phyloP scores from a whole-genome alignment of 2,888 invertebrate species.

The Diarsia brunnea region DNA sequence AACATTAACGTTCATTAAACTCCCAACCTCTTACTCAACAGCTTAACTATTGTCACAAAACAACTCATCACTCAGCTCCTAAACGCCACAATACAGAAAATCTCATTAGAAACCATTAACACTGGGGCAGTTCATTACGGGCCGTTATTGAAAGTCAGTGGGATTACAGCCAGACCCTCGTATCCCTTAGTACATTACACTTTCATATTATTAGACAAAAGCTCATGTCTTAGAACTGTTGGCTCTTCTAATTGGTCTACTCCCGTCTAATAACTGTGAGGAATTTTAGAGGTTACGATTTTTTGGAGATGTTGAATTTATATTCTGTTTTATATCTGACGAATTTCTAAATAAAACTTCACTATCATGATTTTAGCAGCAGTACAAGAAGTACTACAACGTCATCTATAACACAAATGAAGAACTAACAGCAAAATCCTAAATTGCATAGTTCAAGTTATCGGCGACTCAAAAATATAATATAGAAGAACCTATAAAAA shows the following conservation, averaged over 20 bases:
- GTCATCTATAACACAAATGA: too few species aligned
- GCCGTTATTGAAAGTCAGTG: slow-evolving; percentile 49
- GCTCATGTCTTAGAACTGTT: slow-evolving; percentile 62
- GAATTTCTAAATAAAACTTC: not conserved
- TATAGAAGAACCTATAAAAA: too few species aligned
- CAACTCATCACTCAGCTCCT: not conserved
- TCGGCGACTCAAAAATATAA: too few species aligned
- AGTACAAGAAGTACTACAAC: too few species aligned
- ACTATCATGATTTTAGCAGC: not conserved
- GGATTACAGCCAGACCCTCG: slow-evolving; percentile 33
- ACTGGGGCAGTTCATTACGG: slow-evolving; percentile 40
- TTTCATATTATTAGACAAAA: slow-evolving; percentile 60
- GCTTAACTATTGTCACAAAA: slow-evolving; percentile 16
- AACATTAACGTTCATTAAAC: not conserved
- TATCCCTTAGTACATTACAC: slow-evolving; percentile 46
- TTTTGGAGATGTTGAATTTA: not conserved
- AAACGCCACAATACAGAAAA: slow-evolving; percentile 24
- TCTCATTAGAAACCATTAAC: slow-evolving; percentile 38
- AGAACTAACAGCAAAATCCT: too few species aligned
- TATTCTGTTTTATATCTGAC: not conserved
- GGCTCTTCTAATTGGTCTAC: slow-evolving; percentile 66
- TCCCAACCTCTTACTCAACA: not conserved
- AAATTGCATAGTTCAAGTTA: too few species aligned
- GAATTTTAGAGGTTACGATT: slow-evolving; percentile 43
- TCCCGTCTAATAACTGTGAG: slow-evolving; percentile 62